Percentiles rank a stretch among this genome's conserved stretches.
phyloP scores from a whole-genome alignment of 2,113 vertebrate genomes.

The Pan troglodytes region NHGRI_mPanTro3-v2.1_pri NC_072409.2:12403501-12404000 shows the following conservation, averaged over 20 bases:
- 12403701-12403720: background rate
- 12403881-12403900: background rate
- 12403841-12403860: background rate
- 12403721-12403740: background rate
- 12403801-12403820: background rate
- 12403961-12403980: background rate
- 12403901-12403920: background rate
- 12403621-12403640: rapidly evolving
- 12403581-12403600: background rate
- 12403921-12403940: background rate
- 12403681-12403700: background rate
- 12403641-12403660: background rate
- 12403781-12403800: rapidly evolving
- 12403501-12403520: background rate
- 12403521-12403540: background rate
- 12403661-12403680: background rate
- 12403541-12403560: rapidly evolving
- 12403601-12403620: rapidly evolving
- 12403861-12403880: background rate
- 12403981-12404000: background rate
- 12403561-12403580: background rate
- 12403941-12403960: background rate
- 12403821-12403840: background rate
- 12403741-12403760: background rate
- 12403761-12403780: background rate